Base-by-base conservation (phyloP, 2,113 vertebrate species). In the Centropus bengalensis region DNA sequence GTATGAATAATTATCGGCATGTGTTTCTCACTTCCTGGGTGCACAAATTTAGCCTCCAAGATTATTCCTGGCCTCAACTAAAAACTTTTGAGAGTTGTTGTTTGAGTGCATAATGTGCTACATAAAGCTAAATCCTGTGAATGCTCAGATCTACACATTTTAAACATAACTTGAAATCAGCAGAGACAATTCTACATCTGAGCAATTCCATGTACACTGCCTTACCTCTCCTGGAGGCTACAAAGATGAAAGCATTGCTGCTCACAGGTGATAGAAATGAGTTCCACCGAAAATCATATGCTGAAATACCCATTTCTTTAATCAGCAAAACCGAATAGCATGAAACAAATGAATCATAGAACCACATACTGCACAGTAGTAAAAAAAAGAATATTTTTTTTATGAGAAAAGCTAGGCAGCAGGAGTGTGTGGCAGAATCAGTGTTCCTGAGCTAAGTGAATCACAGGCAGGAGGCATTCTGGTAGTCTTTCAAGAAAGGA, bases 11-110 rank as follows among this genome's bases (percentile, higher is more conserved):
- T 89, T 92, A 26, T 79, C 1, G 0, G 19, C 56, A 83, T 64
- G 56, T 47, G 6, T 52, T 93, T 91, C 62, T 89, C 70, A 75
- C 59, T 94, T 95, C 82, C 81, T 92, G 74, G 30, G 42, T 70
- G 82, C n/a, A 92, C 93, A 95, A 80, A 93, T 92, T 89, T 93
- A 96, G 74, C 58, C 55, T 91, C 70, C 62, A 49, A 87, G 22
- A 32, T 66, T 95, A 87, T 82, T 94, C 58, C 55, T 87, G 63
- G 49, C 18, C 84, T 17, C 67, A 91, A 8, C 4, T 51, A 23
- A 91, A 93, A 91, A 79, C 5, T 84, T 86, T 56, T 55, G 9
- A 78, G 60, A 62, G 28, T 59, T 94, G 54, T 63, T 91, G 8
- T 78, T 52, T 78, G 83, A 87, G 86, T 87, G 42, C 23, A 45